Conservation (phyloP, 2,797 vertebrate species). For the Platyrinchus mystaceus region DNA sequence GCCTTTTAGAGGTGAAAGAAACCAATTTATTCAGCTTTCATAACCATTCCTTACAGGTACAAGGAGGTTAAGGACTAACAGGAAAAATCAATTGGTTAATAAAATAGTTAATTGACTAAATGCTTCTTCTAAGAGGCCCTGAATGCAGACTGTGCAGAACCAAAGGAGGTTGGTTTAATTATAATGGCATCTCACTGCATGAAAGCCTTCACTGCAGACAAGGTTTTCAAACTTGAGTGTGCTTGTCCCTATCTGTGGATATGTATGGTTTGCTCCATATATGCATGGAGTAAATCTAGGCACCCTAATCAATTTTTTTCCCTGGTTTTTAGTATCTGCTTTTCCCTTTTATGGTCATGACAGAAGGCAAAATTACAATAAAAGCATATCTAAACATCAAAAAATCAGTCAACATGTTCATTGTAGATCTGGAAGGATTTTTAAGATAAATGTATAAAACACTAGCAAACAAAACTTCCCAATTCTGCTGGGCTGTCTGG, state of each 20-base stretch:
- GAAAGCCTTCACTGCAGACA: conserved; percentile 55
- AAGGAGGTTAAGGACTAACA: conserved; percentile 66
- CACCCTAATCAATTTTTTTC: conserved; percentile 24
- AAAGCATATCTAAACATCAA: background rate
- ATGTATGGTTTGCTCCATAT: background rate
- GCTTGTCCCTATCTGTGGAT: conserved; percentile 37
- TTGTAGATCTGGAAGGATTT: background rate
- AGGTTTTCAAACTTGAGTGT: conserved; percentile 49
- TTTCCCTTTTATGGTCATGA: background rate
- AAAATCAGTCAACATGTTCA: background rate
- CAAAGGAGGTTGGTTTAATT: conserved; percentile 69
- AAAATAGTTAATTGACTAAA: conserved; percentile 82
- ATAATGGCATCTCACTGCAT: conserved; percentile 53
- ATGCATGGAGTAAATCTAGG: conserved; percentile 34
- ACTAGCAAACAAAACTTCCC: background rate
- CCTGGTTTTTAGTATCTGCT: background rate
- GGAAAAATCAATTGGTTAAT: conserved; percentile 79
- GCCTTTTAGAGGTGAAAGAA: conserved; percentile 73
- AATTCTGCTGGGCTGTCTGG: background rate
- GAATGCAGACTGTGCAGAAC: conserved; percentile 68
- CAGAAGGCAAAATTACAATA: background rate
- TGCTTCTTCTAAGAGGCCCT: conserved; percentile 63
- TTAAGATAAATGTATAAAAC: background rate
- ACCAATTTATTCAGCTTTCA: conserved; percentile 72
- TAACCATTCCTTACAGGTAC: conserved; percentile 64